These are phyloP conservation scores for Aselliscus stoliczkanus DNA, from an alignment of 2,797 vertebrate species.

Conservation along the genomic window DNA sequence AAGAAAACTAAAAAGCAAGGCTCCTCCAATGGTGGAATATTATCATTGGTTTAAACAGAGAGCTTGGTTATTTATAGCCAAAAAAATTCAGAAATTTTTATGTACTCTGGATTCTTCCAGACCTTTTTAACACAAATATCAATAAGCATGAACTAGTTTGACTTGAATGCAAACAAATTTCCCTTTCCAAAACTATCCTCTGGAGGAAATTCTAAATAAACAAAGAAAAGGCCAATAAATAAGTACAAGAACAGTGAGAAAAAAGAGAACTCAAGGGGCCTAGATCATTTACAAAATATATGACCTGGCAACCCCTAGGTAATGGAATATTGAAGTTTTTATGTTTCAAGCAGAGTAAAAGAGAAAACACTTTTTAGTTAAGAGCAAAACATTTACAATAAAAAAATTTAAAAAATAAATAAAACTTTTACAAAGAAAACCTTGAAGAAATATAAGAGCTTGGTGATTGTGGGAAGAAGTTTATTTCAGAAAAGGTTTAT, in stretches of 20 bases:
- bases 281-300: neutral
- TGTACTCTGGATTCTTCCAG: neutral
- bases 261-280: neutral
- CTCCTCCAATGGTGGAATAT: neutral
- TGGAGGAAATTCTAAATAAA: neutral
- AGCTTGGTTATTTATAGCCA: neutral
- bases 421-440: neutral
- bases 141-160: neutral
- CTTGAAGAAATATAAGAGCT: neutral
- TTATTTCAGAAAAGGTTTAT: neutral
- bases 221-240: neutral
- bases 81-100: neutral
- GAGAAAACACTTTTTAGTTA: neutral
- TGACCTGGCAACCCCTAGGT: neutral
- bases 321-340: neutral
- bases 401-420: neutral
- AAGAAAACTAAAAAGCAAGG: neutral
- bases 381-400: neutral
- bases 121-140: neutral
- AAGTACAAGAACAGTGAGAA: neutral
- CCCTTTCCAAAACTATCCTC: neutral
- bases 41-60: neutral
- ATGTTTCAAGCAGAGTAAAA: neutral
- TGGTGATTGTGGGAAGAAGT: neutral
- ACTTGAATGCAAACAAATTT: constrained; percentile 19